phyloP scores from a whole-genome alignment of 2,888 invertebrate species.

The Stomorhina lunata region DNA sequence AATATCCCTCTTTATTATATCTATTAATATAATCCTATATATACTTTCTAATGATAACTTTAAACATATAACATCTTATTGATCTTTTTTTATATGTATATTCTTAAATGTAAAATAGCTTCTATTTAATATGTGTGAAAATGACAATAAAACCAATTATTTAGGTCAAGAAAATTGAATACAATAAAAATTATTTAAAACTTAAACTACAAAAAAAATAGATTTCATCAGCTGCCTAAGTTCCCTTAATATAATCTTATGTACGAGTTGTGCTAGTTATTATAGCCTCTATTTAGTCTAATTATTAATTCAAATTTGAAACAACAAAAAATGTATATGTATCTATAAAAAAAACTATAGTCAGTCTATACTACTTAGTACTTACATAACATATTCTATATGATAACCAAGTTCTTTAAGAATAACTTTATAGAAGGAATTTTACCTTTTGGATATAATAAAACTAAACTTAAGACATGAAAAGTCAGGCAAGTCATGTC shows the following conservation, averaged over 20 bases:
- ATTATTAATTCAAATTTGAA: conserved; percentile 45
- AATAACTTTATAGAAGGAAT: not conserved
- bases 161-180: conserved; percentile 35
- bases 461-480: not conserved
- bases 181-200: not conserved
- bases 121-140: not conserved
- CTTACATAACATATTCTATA: not conserved
- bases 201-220: not conserved
- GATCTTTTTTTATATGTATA: not conserved
- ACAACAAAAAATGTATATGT: not conserved
- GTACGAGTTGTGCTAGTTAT: not conserved
- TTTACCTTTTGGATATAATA: not conserved
- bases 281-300: conserved; percentile 18
- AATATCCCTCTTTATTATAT: no score
- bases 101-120: not conserved
- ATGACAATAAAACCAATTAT: not conserved
- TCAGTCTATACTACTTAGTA: not conserved
- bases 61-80: not conserved
- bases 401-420: conserved; percentile 30
- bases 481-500: conserved; percentile 25
- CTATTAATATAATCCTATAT: no score
- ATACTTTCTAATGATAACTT: not conserved
- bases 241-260: conserved; percentile 36
- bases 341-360: not conserved
- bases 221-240: conserved; percentile 45